phyloP scores from a whole-genome alignment of 2,888 invertebrate species.

The Stenotaenia linearis region DNA sequence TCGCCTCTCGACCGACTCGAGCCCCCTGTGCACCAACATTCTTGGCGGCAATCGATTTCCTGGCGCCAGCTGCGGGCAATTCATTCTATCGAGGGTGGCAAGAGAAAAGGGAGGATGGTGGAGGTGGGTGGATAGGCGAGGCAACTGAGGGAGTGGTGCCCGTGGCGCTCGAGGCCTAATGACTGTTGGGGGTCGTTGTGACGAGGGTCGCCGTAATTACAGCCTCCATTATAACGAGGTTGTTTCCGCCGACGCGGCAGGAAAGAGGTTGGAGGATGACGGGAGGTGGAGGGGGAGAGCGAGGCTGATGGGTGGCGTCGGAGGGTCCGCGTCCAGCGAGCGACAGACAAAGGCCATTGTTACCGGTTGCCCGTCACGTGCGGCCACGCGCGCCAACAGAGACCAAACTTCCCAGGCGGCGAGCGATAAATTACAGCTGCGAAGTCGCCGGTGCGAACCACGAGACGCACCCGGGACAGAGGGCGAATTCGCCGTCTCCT shows the following conservation, averaged over 20 bases:
- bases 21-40: conserved; percentile 24
- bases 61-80: conserved; percentile 26
- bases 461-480: neutral
- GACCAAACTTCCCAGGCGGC: neutral
- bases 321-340: conserved; percentile 16
- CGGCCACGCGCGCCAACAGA: conserved; percentile 3
- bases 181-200: conserved; percentile 26
- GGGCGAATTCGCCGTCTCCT: neutral
- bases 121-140: neutral
- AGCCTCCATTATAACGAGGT: conserved; percentile 26
- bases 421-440: conserved; percentile 14
- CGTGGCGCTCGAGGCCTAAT: conserved; percentile 24
- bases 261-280: conserved; percentile 14
- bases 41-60: conserved; percentile 23
- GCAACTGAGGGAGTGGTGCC: conserved; percentile 16
- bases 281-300: neutral
- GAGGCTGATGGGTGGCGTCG: conserved; percentile 7
- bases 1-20: neutral
- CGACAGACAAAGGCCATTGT: conserved; percentile 17
- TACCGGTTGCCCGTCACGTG: conserved; percentile 23
- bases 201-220: conserved; percentile 26
- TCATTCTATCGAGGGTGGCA: conserved; percentile 26
- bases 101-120: conserved; percentile 1
- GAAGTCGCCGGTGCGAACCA: neutral
- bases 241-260: conserved; percentile 26